These are phyloP conservation scores for Xenopus laevis DNA, from an alignment of 2,113 vertebrate species.

Conservation along the genomic window DNA sequence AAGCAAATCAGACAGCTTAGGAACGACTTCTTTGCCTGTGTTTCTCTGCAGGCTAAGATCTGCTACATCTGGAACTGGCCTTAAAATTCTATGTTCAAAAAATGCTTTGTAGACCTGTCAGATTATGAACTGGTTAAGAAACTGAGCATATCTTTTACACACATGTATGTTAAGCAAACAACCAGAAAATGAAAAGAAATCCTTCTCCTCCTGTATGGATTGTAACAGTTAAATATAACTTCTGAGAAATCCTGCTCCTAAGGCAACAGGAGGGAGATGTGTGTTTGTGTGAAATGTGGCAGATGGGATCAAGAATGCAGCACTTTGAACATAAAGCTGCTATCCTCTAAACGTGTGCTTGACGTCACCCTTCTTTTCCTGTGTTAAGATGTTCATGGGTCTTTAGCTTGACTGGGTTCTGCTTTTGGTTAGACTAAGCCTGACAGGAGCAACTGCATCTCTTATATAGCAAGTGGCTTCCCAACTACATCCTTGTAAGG, in stretches of 20 bases:
- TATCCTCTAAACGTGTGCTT: slow-evolving; percentile 24
- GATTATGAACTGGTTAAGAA: not conserved
- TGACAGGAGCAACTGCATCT: not conserved
- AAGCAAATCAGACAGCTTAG: no score
- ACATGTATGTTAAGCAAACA: slow-evolving; percentile 2
- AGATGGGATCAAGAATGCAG: slow-evolving; percentile 36
- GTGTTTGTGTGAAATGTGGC: slow-evolving; percentile 15
- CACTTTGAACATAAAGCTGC: slow-evolving; percentile 5
- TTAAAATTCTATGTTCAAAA: no score
- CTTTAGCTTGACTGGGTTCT: slow-evolving; percentile 7
- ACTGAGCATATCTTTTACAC: not conserved
- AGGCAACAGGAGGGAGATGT: not conserved
- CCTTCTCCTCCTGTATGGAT: slow-evolving; percentile 13
- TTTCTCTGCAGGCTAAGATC: no score
- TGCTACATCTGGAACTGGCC: no score
- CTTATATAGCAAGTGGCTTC: slow-evolving; percentile 4
- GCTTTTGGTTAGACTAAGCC: slow-evolving; percentile 19
- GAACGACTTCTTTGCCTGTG: no score
- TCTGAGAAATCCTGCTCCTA: slow-evolving; percentile 24
- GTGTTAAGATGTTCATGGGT: slow-evolving; percentile 29
- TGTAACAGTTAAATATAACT: slow-evolving; percentile 46
- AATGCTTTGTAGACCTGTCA: no score
- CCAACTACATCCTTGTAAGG: slow-evolving; percentile 22
- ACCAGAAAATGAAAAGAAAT: slow-evolving; percentile 9
- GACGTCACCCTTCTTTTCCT: slow-evolving; percentile 27